Evolutionary conservation across 2,113 vertebrate species (phyloP).

Genomic region (Anoplopoma fimbria): DNA sequence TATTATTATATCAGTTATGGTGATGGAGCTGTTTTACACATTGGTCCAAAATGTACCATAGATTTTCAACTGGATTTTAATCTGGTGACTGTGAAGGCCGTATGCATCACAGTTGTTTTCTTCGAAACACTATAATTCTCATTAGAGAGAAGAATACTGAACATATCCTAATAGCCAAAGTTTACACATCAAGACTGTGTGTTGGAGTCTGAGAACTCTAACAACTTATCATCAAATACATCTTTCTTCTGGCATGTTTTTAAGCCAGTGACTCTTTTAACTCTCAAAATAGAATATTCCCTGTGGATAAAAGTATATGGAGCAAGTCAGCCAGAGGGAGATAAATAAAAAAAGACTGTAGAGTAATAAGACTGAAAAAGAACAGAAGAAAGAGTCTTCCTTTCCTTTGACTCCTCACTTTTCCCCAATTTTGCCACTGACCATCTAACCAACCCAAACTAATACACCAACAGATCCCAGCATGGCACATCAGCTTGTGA

Average conservation of each 20-base stretch:
- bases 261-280: constrained; percentile 19
- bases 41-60: not conserved
- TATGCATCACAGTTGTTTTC: not conserved
- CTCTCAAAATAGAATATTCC: constrained; percentile 42
- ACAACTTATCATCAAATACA: not conserved
- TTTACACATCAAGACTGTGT: not conserved
- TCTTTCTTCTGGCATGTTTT: constrained; percentile 7
- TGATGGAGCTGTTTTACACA: not conserved
- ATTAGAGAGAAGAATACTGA: not conserved
- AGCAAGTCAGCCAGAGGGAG: constrained; percentile 27
- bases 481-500: not conserved
- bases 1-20: not conserved
- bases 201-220: not conserved
- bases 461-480: constrained; percentile 6
- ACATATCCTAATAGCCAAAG: not conserved
- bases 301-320: constrained; percentile 37
- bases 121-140: not conserved
- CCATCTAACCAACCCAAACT: not conserved
- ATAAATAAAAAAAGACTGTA: not conserved
- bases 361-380: not conserved
- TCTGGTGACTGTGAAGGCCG: not conserved
- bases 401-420: not conserved
- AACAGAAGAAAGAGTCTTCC: not conserved
- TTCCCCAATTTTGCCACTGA: not conserved
- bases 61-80: not conserved